A percentile compares a stretch with the other conserved stretches of the same genome.
Evolutionary conservation across 2,797 vertebrate genomes (phyloP).

Genomic region (Paratrypauchen microcephalus): DNA sequence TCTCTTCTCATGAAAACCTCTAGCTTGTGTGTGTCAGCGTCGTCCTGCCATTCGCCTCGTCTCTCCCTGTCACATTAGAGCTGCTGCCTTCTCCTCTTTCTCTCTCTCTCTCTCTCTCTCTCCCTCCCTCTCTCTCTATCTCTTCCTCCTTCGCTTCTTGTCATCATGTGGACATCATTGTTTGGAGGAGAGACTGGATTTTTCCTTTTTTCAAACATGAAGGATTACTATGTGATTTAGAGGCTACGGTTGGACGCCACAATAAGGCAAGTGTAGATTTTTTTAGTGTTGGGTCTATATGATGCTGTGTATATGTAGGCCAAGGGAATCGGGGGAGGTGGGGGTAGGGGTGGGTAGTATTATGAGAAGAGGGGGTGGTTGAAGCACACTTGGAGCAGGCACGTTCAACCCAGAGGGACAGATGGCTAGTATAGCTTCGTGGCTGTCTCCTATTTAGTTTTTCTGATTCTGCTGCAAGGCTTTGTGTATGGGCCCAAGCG

Average conservation of each 20-base stretch:
- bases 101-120: conserved; percentile 30
- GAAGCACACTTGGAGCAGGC: conserved; percentile 64
- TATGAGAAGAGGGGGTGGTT: conserved; percentile 45
- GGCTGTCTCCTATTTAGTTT: conserved; percentile 75
- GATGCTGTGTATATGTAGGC: conserved; percentile 72
- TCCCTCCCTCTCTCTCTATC: conserved; percentile 38
- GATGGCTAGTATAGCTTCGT: conserved; percentile 85
- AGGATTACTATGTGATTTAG: conserved; percentile 88
- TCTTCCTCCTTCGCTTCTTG: conserved; percentile 67
- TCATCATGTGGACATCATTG: conserved; percentile 82
- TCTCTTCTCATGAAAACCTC: conserved; percentile 78
- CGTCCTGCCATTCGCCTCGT: conserved; percentile 67
- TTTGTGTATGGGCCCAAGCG: conserved; percentile 79
- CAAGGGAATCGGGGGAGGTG: conserved; percentile 69
- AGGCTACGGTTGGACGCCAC: conserved; percentile 69
- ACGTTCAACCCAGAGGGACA: conserved; percentile 85
- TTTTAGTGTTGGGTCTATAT: conserved; percentile 49
- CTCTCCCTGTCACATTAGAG: conserved; percentile 66
- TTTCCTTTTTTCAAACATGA: conserved; percentile 82
- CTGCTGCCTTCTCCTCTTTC: conserved; percentile 42
- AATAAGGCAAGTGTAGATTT: conserved; percentile 88
- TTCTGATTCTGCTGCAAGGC: conserved; percentile 85
- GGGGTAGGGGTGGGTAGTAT: conserved; percentile 73
- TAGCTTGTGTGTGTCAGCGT: conserved; percentile 83
- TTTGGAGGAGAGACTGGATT: conserved; percentile 62